These are phyloP conservation scores for Bombus terrestris DNA, from an alignment of 1,140 invertebrate genomes.

Conservation along the genomic window DNA sequence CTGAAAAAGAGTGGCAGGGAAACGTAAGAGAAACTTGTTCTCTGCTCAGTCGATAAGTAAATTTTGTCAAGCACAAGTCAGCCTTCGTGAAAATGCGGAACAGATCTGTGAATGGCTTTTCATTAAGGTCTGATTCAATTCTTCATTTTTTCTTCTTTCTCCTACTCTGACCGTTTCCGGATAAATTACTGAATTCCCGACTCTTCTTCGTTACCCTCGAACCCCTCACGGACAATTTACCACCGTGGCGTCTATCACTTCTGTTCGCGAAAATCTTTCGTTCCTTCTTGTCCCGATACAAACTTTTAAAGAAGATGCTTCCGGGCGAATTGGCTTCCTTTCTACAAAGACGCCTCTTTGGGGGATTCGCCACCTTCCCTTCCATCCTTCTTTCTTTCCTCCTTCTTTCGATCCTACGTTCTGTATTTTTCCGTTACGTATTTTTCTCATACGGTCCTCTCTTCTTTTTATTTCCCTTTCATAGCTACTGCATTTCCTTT, in stretches of 20 bases:
- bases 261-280: constrained; percentile 52
- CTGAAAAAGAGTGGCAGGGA: not conserved
- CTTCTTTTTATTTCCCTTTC: not conserved
- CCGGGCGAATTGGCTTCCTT: constrained; percentile 77
- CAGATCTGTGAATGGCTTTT: constrained; percentile 69
- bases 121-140: constrained; percentile 72
- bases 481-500: not conserved
- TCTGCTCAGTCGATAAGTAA: constrained; percentile 40
- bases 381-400: constrained; percentile 2
- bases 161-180: constrained; percentile 54
- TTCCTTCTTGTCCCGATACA: constrained; percentile 73
- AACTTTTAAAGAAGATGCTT: constrained; percentile 81
- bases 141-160: constrained; percentile 52
- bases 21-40: not conserved
- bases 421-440: not conserved
- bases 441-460: not conserved
- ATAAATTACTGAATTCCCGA: constrained; percentile 76
- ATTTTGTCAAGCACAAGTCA: constrained; percentile 52
- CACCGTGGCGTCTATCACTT: constrained; percentile 64
- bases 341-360: constrained; percentile 69
- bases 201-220: constrained; percentile 66
- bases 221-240: constrained; percentile 78
- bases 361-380: constrained; percentile 53
- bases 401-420: constrained; percentile 9
- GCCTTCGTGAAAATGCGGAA: constrained; percentile 43